phyloP scores from a whole-genome alignment of 2,888 invertebrate species.

The Lathronympha strigana region DNA sequence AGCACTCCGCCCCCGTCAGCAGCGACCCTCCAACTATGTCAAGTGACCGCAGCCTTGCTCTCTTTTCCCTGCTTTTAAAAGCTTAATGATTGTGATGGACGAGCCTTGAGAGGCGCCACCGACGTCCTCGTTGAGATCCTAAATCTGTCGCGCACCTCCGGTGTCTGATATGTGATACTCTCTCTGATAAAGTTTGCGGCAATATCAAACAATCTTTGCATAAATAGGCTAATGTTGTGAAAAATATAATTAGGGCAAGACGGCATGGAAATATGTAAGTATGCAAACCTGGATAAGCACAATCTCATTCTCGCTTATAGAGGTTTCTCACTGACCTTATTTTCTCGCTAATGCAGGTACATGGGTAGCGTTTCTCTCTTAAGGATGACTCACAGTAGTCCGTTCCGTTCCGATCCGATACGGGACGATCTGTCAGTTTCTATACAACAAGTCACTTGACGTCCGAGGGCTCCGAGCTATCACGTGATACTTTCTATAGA shows the following conservation, averaged over 20 bases:
- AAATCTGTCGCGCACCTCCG: conserved; percentile 42
- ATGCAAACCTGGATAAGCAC: neutral
- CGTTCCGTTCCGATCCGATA: too few relatives aligned
- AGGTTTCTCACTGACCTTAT: too few relatives aligned
- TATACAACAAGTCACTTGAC: too few relatives aligned
- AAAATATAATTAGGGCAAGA: conserved; percentile 22
- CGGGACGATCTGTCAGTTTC: too few relatives aligned
- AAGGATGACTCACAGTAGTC: too few relatives aligned
- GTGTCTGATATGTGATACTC: conserved; percentile 11
- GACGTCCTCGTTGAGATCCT: conserved; percentile 50
- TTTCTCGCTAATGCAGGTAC: too few relatives aligned
- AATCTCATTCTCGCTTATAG: too few relatives aligned
- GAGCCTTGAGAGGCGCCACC: conserved; percentile 57
- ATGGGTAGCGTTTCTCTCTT: too few relatives aligned
- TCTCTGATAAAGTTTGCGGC: conserved; percentile 17
- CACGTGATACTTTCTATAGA: too few relatives aligned
- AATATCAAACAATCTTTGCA: conserved; percentile 37
- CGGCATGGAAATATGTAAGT: conserved; percentile 15
- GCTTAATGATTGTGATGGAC: conserved; percentile 78
- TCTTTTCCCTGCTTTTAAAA: conserved; percentile 78
- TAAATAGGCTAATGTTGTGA: conserved; percentile 32
- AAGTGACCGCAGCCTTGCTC: conserved; percentile 80
- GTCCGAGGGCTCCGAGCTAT: too few relatives aligned
- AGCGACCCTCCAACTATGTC: conserved; percentile 74
- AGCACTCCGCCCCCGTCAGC: conserved; percentile 73